Percentiles rank a stretch among this genome's conserved stretches.
Evolutionary conservation across 2,888 invertebrate species (phyloP).

Genomic region (Drosophila tripunctata): DNA sequence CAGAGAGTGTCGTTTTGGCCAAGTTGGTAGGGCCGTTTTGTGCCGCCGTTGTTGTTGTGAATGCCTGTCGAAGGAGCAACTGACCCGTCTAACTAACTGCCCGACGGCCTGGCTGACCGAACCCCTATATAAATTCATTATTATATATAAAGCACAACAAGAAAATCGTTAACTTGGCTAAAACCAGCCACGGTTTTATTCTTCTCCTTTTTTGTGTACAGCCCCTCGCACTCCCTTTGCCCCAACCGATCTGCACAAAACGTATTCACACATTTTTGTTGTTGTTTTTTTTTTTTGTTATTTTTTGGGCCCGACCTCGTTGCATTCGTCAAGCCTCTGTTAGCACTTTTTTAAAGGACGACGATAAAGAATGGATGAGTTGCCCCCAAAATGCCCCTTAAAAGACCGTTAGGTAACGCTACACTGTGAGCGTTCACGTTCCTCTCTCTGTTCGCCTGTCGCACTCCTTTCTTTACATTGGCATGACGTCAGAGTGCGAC

Average conservation of each 20-base stretch:
- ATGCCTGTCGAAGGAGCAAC: not conserved
- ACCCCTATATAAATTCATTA: slow-evolving; percentile 65
- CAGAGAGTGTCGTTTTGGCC: slow-evolving; percentile 20
- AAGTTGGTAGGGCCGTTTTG: slow-evolving; percentile 13
- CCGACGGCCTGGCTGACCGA: slow-evolving; percentile 1
- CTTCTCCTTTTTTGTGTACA: not conserved
- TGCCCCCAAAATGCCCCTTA: slow-evolving; percentile 33
- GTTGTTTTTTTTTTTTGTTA: no score
- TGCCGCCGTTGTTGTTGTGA: slow-evolving; percentile 22
- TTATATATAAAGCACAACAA: slow-evolving; percentile 38
- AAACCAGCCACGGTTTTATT: slow-evolving; percentile 32
- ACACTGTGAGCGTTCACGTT: not conserved
- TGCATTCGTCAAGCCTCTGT: slow-evolving; percentile 68
- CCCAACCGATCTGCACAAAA: not conserved
- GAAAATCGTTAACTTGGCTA: slow-evolving; percentile 68
- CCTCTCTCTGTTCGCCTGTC: not conserved
- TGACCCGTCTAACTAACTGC: slow-evolving; percentile 2
- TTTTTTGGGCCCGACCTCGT: slow-evolving; percentile 56
- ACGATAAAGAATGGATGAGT: slow-evolving; percentile 55
- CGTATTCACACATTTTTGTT: slow-evolving; percentile 25
- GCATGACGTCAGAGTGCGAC: slow-evolving; percentile 10
- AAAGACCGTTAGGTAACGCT: slow-evolving; percentile 33
- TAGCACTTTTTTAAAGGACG: slow-evolving; percentile 44
- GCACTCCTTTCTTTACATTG: not conserved
- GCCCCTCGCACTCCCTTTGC: no score